Evolutionary conservation across 2,113 vertebrate genomes (phyloP).

Genomic region (Istiophorus platypterus): DNA sequence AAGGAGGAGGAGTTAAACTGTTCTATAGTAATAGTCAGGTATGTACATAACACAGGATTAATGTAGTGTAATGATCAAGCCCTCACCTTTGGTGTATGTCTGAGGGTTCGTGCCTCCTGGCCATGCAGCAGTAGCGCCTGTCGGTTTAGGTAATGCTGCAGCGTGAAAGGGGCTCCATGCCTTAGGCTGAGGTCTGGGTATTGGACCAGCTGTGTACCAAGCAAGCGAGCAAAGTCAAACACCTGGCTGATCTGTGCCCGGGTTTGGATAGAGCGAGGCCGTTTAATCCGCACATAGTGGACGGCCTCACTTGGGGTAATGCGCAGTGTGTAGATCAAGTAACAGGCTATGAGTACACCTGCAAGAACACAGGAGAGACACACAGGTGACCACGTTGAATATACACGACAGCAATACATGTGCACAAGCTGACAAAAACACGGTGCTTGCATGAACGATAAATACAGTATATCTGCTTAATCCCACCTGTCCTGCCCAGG

Average conservation of each 20-base stretch:
- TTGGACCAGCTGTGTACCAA: slow-evolving; percentile 81
- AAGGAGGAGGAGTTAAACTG: neutral
- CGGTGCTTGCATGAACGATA: neutral
- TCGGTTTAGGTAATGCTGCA: slow-evolving; percentile 83
- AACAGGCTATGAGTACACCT: slow-evolving; percentile 89
- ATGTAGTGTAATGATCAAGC: neutral
- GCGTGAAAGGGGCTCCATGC: slow-evolving; percentile 79
- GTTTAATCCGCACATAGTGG: slow-evolving; percentile 85
- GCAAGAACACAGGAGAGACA: slow-evolving; percentile 18
- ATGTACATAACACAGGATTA: neutral
- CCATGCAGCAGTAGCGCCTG: slow-evolving; percentile 86
- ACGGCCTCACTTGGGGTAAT: slow-evolving; percentile 85
- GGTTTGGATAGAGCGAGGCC: slow-evolving; percentile 87
- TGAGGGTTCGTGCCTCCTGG: slow-evolving; percentile 83
- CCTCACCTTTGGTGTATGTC: slow-evolving; percentile 84
- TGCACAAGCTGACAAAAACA: neutral
- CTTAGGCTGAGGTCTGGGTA: slow-evolving; percentile 77
- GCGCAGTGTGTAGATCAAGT: slow-evolving; percentile 85
- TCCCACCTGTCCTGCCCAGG: slow-evolving; percentile 85
- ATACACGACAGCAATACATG: neutral
- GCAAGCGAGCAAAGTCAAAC: slow-evolving; percentile 85
- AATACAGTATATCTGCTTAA: neutral
- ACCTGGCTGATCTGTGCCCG: slow-evolving; percentile 85
- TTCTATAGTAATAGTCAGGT: neutral
- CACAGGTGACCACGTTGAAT: neutral